Conservation (phyloP, 1,140 invertebrate genomes). For the Pinna nobilis region DNA sequence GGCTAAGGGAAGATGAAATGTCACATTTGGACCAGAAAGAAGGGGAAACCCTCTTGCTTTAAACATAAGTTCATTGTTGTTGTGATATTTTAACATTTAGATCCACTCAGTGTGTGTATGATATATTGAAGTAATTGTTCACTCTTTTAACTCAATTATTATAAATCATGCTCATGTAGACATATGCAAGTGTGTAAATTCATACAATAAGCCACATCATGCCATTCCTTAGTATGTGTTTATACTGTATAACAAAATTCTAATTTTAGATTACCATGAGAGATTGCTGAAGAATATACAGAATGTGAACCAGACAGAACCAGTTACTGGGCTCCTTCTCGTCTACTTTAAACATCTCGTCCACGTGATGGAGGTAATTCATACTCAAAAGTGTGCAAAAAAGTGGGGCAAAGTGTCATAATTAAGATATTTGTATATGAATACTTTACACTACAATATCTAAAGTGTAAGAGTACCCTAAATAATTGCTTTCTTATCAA, state of each 20-base stretch:
- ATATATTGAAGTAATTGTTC: not conserved
- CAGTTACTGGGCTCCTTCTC: slow-evolving; percentile 64
- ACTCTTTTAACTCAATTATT: not conserved
- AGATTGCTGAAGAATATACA: slow-evolving; percentile 60
- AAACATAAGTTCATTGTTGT: no score
- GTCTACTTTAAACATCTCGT: slow-evolving; percentile 68
- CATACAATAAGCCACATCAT: not conserved
- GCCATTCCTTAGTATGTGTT: not conserved
- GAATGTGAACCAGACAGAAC: slow-evolving; percentile 61
- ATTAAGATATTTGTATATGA: no score
- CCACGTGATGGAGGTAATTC: slow-evolving; percentile 67
- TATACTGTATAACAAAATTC: not conserved
- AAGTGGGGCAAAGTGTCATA: no score
- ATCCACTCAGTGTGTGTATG: not conserved
- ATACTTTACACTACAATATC: no score
- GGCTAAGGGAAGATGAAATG: no score
- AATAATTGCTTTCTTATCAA: no score
- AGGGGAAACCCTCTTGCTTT: no score
- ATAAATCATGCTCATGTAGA: not conserved
- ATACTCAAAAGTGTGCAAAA: no score
- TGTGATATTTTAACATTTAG: no score
- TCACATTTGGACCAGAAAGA: no score
- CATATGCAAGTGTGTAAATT: not conserved
- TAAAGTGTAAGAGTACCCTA: no score
- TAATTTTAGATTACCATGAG: slow-evolving; percentile 66